Evolutionary conservation across 2,113 vertebrate species (phyloP).

Genomic region (Myotis davidii): DNA sequence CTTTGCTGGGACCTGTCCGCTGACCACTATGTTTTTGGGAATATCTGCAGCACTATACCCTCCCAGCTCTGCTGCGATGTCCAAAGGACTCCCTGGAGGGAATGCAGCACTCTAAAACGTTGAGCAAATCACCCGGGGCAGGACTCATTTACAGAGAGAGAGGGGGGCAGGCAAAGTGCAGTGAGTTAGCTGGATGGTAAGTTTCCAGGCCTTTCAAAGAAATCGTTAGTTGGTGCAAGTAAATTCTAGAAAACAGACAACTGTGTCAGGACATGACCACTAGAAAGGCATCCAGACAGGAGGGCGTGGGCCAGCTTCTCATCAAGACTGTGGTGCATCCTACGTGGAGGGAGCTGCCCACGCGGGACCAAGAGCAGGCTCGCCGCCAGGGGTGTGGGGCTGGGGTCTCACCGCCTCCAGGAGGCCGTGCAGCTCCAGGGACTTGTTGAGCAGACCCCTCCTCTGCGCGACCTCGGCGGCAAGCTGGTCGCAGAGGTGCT

Average conservation of each 20-base stretch:
- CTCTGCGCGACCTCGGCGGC: conserved; percentile 79
- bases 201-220: background rate
- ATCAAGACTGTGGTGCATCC: background rate
- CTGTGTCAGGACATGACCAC: fast-evolving
- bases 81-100: background rate
- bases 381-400: fast-evolving
- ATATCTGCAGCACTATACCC: background rate
- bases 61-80: background rate
- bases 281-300: background rate
- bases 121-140: fast-evolving
- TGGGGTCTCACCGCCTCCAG: conserved; percentile 90
- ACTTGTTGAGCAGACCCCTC: conserved; percentile 89
- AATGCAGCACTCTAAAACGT: background rate
- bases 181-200: background rate
- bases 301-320: background rate
- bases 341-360: fast-evolving
- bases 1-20: background rate
- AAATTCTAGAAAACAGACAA: background rate
- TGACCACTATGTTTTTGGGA: fast-evolving
- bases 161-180: too few relatives aligned
- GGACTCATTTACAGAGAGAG: background rate
- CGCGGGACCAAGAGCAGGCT: fast-evolving
- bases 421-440: conserved; percentile 91
- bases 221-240: background rate
- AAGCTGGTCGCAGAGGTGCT: conserved; percentile 85